A percentile compares a stretch with the other conserved stretches of the same genome.
These are phyloP conservation scores for Pteronotus mesoamericanus DNA, from an alignment of 2,797 vertebrate genomes.

Conservation along the genomic window DNA sequence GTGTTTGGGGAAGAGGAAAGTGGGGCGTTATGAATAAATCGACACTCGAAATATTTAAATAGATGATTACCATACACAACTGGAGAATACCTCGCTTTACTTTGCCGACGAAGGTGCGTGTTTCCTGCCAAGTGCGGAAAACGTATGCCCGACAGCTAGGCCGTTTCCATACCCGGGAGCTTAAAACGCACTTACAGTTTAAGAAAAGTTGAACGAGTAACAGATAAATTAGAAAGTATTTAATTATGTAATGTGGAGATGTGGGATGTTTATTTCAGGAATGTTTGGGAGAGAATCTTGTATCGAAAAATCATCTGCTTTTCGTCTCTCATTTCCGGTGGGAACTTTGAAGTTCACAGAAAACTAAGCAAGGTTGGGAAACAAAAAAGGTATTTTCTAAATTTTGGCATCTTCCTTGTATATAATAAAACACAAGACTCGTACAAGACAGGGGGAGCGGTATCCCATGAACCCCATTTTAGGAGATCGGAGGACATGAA, in stretches of 20 bases:
- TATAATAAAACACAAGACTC: not conserved
- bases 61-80: constrained; percentile 29
- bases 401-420: not conserved
- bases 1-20: constrained; percentile 32
- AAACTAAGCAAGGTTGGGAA: not conserved
- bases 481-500: not conserved
- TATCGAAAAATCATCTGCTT: not conserved
- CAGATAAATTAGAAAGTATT: not conserved
- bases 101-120: not conserved
- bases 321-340: not conserved
- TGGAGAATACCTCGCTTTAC: constrained; percentile 31
- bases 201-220: not conserved
- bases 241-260: not conserved
- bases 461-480: not conserved
- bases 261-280: not conserved
- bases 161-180: not conserved
- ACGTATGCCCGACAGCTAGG: not conserved
- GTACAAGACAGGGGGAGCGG: not conserved
- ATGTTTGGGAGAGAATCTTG: not conserved
- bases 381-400: not conserved
- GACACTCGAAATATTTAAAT: constrained; percentile 64
- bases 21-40: constrained; percentile 51
- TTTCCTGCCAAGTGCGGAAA: not conserved
- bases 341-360: not conserved
- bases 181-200: not conserved